Evolutionary conservation across 2,113 vertebrate species (phyloP).

Genomic region (Raja brachyura): DNA sequence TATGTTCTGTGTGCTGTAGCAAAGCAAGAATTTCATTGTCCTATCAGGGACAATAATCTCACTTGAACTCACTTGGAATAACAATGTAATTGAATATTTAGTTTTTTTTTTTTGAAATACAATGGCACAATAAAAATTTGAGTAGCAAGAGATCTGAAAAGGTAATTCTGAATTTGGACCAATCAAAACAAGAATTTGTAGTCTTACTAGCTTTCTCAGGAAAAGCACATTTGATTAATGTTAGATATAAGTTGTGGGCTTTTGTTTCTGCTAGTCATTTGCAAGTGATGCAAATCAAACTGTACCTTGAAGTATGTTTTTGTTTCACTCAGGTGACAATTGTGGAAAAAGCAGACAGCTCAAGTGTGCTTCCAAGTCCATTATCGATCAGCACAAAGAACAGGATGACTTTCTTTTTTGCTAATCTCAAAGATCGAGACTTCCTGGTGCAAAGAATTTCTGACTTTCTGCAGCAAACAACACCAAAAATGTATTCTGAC

Average conservation of each 20-base stretch:
- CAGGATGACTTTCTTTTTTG: conserved; percentile 96
- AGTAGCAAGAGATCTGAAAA: not conserved
- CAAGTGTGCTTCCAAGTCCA: conserved; percentile 86
- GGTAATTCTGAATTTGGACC: not conserved
- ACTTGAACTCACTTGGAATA: no score
- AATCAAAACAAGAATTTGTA: no score
- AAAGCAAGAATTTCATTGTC: no score
- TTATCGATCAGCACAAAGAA: conserved; percentile 96
- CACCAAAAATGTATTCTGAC: conserved; percentile 81
- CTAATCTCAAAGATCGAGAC: conserved; percentile 91
- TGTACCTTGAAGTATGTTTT: not conserved
- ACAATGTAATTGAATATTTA: not conserved
- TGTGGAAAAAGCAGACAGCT: conserved; percentile 96
- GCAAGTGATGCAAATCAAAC: not conserved
- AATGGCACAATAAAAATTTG: not conserved
- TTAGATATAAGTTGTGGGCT: not conserved
- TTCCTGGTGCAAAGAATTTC: conserved; percentile 96
- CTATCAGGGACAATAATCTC: no score
- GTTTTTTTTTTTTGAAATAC: not conserved
- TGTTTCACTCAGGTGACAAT: conserved; percentile 78
- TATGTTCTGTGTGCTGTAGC: no score
- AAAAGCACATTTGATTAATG: not conserved
- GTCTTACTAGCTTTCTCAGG: no score
- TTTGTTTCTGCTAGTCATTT: not conserved
- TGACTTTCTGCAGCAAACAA: conserved; percentile 92